Evolutionary conservation across 2,113 vertebrate genomes (phyloP), one percentile per base, ranked within the genome.

Genomic region (Mirounga angustirostris): DNA sequence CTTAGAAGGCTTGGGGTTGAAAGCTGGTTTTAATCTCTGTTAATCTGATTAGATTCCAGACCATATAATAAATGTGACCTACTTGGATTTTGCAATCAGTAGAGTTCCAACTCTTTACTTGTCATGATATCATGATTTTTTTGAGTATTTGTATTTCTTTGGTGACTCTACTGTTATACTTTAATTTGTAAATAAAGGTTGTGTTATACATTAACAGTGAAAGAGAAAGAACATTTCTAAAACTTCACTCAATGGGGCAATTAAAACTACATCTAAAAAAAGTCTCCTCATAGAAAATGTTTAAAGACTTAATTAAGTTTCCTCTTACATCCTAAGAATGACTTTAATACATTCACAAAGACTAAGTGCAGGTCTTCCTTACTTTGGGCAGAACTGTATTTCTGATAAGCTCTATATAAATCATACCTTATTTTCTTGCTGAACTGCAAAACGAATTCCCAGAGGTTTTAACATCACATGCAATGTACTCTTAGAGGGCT

Each of bases 401-500:
- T 95, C 43, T 93, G 52, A 94, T 36, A 81, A 93, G 12, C 78
- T 86, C 5, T 67, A 30, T 86, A 78, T 81, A 74, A 73, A 74
- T 91, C 50, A 67, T 26, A 82, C 22, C 4, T 18, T 74, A 63
- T 91, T 96, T 92, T 94, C 54, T 96, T 28, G 78, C 13, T 74
- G 33, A 89, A 93, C 24, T 79, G 14, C 13, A 97, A 88, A 94
- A 79, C 93, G 93, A 95, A 89, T 93, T 61, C 30, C 11, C 71
- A 58, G 40, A 89, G 16, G 7, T 19, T 91, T 95, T 95, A 86
- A 89, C 19, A 74, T 54, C 21, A 85, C 18, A 71, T 82, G 13
- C 36, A 94, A 63, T 89, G 94, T 97, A 96, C 67, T 97, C 56
- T 97, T 82, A 83, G 81, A 95, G 30, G 26, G 2, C 21, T 89